Evolutionary conservation across 2,113 vertebrate species (phyloP).

Genomic region (Eurystomus gularis): DNA sequence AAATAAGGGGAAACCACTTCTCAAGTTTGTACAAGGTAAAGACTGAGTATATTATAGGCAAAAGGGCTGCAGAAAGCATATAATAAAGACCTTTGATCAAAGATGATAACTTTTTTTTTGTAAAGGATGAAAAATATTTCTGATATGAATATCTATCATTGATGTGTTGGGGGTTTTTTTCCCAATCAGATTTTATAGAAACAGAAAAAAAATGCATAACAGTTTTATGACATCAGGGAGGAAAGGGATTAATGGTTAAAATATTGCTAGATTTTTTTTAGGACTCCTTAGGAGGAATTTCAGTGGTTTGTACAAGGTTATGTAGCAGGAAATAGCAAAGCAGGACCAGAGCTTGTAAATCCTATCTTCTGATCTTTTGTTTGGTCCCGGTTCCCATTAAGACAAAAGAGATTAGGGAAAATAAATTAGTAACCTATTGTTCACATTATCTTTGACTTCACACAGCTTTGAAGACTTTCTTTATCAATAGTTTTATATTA

Average conservation of each 20-base stretch:
- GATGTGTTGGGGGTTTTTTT: background rate
- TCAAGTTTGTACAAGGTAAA: background rate
- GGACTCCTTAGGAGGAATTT: background rate
- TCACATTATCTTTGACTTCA: background rate
- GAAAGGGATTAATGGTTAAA: background rate
- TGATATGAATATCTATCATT: background rate
- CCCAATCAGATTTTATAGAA: background rate
- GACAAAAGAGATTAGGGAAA: background rate
- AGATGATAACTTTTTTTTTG: background rate
- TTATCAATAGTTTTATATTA: background rate
- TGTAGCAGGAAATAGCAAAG: background rate
- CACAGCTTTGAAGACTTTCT: background rate
- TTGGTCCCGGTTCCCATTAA: background rate
- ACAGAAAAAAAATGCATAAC: background rate
- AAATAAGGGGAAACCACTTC: background rate
- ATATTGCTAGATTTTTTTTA: background rate
- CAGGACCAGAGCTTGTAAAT: background rate
- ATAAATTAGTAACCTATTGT: background rate
- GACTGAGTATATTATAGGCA: background rate
- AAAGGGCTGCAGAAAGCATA: background rate
- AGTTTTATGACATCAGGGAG: background rate
- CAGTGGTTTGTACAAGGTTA: background rate
- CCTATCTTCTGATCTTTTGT: background rate
- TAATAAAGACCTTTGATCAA: background rate
- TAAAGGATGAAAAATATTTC: background rate